Evolutionary conservation across 2,113 vertebrate genomes (phyloP), one percentile per base, ranked within the genome.

Genomic region (Spea multiplicata): DNA sequence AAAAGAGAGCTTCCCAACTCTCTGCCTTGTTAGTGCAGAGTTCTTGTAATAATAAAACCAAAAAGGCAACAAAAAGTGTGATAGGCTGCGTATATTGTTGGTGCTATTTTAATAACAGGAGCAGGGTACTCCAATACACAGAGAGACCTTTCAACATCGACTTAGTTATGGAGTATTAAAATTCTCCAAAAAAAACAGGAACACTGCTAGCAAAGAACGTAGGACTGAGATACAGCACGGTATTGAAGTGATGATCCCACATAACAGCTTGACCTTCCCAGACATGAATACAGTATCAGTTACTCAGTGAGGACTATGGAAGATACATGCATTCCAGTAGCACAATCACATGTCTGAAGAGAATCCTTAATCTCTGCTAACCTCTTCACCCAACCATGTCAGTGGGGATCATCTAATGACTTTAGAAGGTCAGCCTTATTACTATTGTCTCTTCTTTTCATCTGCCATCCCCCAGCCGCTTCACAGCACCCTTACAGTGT

Each of bases 401-500:
- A 71, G 89, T 89, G 82, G 85, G 89, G 84, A 0, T 76, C 88
- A 88, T 93, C 92, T 85, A 84, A 82, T 82, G 85, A 85, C 86
- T 91, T 84, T 80, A 5, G 84, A 88, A 91, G 92, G 92, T 92
- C 91, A 92, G 88, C 88, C 84, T 85, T 89, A 91, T 91, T 88
- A 90, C 90, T 90, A 30, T 30, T 30, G 30, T 30, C 30, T 30
- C 30, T 30, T 30, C 30, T 30, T 30, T 30, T 30, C 30, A 30
- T 30, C 30, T 30, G 30, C 30, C 30, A 30, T 30, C 30, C 30
- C 89, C 89, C 88, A 84, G 83, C 82, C 86, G 88, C 91, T 91
- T 91, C 89, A 90, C 92, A 88, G 88, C 91, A 91, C 92, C 91
- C 90, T 61, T 30, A 30, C 92, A 90, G 87, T 88, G 95, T 94